A percentile compares a stretch with the other conserved stretches of the same genome.
Conservation (phyloP, 2,888 invertebrate species). For the Prosapia bicincta region DNA sequence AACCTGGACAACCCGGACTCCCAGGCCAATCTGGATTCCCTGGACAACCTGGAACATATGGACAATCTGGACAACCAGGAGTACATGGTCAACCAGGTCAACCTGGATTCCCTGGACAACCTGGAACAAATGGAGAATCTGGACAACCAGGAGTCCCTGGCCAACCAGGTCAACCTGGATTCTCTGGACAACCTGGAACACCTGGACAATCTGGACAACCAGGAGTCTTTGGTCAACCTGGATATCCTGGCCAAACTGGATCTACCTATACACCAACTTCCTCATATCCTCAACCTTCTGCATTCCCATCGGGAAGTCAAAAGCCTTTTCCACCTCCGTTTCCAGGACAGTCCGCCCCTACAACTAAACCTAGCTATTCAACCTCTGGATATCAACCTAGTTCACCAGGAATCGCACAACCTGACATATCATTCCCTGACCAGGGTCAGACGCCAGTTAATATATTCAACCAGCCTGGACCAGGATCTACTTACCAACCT, state of each 20-base stretch:
- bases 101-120: constrained; percentile 41
- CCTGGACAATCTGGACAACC: constrained; percentile 44
- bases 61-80: constrained; percentile 4
- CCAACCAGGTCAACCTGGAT: not conserved
- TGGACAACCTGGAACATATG: not conserved
- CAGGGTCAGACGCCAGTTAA: constrained; percentile 7
- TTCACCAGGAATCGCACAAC: not conserved
- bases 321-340: constrained; percentile 9
- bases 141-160: constrained; percentile 7
- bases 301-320: not conserved
- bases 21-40: constrained; percentile 41
- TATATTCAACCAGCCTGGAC: constrained; percentile 3
- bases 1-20: constrained; percentile 43
- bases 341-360: not conserved
- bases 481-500: constrained; percentile 39
- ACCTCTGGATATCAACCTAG: constrained; percentile 8
- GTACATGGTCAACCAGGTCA: not conserved
- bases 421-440: constrained; percentile 4
- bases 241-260: not conserved
- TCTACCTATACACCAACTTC: constrained; percentile 31
- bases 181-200: constrained; percentile 43
- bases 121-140: constrained; percentile 42
- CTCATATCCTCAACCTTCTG: not conserved
- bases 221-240: not conserved
- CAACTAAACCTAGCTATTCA: not conserved